Conservation (phyloP, 2,888 invertebrate genomes). For the Aphrophora alni region DNA sequence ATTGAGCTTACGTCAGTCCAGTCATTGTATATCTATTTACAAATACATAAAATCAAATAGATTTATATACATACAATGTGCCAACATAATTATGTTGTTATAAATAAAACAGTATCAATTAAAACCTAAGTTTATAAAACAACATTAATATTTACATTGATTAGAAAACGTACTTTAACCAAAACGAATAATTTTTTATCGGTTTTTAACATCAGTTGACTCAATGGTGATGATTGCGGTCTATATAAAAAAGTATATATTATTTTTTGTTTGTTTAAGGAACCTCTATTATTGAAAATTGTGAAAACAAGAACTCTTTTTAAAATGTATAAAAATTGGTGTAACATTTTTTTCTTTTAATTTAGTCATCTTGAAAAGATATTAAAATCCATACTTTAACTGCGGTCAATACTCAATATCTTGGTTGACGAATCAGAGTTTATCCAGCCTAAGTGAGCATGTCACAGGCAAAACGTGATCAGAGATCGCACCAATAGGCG, state of each 20-base stretch:
- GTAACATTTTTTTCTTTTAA: no score
- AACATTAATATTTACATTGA: not conserved
- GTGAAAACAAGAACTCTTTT: no score
- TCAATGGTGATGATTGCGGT: no score
- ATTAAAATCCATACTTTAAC: no score
- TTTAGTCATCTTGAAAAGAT: no score
- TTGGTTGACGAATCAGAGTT: not conserved
- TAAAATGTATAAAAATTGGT: no score
- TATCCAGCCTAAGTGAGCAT: not conserved
- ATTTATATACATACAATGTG: not conserved
- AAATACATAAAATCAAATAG: not conserved
- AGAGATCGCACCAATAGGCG: not conserved
- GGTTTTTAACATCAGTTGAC: no score
- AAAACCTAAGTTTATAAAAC: not conserved
- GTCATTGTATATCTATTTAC: not conserved
- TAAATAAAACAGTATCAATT: not conserved
- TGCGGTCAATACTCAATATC: not conserved
- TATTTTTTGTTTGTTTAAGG: no score
- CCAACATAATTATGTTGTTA: not conserved
- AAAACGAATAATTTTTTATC: not conserved
- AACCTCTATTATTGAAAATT: no score
- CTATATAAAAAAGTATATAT: no score
- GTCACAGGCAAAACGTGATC: not conserved
- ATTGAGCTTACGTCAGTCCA: slow-evolving; percentile 2
- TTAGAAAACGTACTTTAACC: not conserved